phyloP scores from a whole-genome alignment of 2,113 vertebrate genomes.

The Pseudopipra pipra region DNA sequence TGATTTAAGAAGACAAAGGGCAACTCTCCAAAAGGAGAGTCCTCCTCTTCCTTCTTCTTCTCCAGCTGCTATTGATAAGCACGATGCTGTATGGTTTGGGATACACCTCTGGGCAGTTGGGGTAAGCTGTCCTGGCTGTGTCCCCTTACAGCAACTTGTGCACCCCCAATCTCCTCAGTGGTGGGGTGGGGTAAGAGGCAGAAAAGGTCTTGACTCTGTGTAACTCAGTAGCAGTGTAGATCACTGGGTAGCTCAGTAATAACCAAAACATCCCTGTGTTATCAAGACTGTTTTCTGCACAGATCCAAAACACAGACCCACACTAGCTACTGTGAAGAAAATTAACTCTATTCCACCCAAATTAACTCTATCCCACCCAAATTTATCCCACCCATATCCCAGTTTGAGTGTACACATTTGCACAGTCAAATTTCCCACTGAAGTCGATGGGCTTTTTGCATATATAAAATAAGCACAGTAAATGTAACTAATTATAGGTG shows the following conservation, averaged over 20 bases:
- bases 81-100: background rate
- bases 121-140: background rate
- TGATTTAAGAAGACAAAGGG: background rate
- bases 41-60: background rate
- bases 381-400: background rate
- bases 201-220: background rate
- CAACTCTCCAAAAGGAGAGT: background rate
- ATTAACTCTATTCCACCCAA: background rate
- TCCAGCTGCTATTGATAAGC: background rate
- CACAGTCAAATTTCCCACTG: background rate
- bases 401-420: background rate
- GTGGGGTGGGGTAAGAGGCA: background rate
- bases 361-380: background rate
- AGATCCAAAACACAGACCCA: background rate
- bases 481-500: background rate
- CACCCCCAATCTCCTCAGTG: background rate
- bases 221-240: background rate
- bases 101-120: background rate
- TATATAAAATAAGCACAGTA: background rate
- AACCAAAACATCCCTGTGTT: background rate
- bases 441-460: background rate
- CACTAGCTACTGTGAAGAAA: background rate
- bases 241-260: background rate
- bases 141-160: background rate
- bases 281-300: background rate